Evolutionary conservation across 2,888 invertebrate genomes (phyloP).

Genomic region (Epinotia nisella): DNA sequence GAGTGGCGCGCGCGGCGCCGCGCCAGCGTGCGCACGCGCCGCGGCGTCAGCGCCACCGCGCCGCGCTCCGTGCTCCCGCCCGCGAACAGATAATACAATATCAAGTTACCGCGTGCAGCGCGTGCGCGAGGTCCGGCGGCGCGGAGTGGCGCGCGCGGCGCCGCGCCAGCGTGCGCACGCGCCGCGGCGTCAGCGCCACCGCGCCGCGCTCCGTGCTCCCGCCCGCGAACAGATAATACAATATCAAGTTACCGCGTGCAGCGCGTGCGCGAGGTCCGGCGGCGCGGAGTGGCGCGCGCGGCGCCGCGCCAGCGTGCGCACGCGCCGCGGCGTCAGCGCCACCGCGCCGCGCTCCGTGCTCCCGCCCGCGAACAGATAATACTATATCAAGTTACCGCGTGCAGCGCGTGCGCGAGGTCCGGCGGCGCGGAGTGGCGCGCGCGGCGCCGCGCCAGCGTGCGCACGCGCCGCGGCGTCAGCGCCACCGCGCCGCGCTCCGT

Average conservation of each 20-base stretch:
- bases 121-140: slow-evolving; percentile 61
- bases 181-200: slow-evolving; percentile 58
- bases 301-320: slow-evolving; percentile 56
- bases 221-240: slow-evolving; percentile 85
- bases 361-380: slow-evolving; percentile 81
- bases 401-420: too few species aligned
- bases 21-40: slow-evolving; percentile 47
- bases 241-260: too few species aligned
- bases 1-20: slow-evolving; percentile 63
- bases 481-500: too few species aligned
- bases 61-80: too few species aligned
- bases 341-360: slow-evolving; percentile 47
- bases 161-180: slow-evolving; percentile 63
- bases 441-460: slow-evolving; percentile 12
- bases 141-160: too few species aligned
- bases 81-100: too few species aligned
- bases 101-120: slow-evolving; percentile 60
- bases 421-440: too few species aligned
- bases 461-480: too few species aligned
- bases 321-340: slow-evolving; percentile 60
- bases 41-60: too few species aligned
- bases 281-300: too few species aligned
- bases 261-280: too few species aligned
- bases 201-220: slow-evolving; percentile 47
- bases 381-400: too few species aligned